Percentiles rank a stretch among this genome's conserved stretches.
Evolutionary conservation across 1,140 invertebrate genomes (phyloP).

Genomic region (Neoseiulus cucumeris): DNA sequence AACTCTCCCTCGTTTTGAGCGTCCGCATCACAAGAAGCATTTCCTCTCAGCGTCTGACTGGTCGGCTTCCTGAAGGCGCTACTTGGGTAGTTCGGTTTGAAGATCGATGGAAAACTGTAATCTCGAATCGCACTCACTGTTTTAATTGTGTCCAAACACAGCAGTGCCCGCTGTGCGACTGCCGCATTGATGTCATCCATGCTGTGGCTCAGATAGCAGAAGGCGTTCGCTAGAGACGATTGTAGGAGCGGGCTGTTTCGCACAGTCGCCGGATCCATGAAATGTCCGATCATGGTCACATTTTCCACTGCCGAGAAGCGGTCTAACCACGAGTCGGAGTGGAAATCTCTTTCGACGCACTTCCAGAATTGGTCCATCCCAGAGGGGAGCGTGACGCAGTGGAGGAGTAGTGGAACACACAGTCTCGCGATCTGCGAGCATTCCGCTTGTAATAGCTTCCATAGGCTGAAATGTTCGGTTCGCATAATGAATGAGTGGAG

Average conservation of each 20-base stretch:
- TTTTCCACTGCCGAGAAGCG: conserved; percentile 75
- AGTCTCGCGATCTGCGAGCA: conserved; percentile 78
- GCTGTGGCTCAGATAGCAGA: conserved; percentile 84
- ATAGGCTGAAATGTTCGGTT: conserved; percentile 45
- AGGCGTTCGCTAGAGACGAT: conserved; percentile 82
- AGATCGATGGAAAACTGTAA: conserved; percentile 7
- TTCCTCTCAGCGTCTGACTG: conserved; percentile 1
- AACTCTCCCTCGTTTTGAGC: neutral
- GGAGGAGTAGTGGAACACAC: conserved; percentile 67
- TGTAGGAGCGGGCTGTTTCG: conserved; percentile 61
- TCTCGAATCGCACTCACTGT: conserved; percentile 29
- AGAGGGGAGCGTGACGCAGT: conserved; percentile 74
- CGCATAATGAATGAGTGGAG: conserved; percentile 10
- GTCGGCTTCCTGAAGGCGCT: too few relatives aligned
- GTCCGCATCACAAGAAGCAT: conserved; percentile 9
- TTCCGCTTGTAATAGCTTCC: conserved; percentile 76
- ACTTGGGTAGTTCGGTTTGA: too few relatives aligned
- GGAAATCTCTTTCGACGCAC: conserved; percentile 78
- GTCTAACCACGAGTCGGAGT: conserved; percentile 53
- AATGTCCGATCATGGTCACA: conserved; percentile 71
- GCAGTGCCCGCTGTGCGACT: conserved; percentile 74
- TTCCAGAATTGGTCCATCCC: conserved; percentile 88
- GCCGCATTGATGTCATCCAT: conserved; percentile 87
- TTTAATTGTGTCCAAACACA: conserved; percentile 83
- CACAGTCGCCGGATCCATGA: conserved; percentile 70